Conservation (phyloP, 2,888 invertebrate genomes). For the Lysandra coridon region DNA sequence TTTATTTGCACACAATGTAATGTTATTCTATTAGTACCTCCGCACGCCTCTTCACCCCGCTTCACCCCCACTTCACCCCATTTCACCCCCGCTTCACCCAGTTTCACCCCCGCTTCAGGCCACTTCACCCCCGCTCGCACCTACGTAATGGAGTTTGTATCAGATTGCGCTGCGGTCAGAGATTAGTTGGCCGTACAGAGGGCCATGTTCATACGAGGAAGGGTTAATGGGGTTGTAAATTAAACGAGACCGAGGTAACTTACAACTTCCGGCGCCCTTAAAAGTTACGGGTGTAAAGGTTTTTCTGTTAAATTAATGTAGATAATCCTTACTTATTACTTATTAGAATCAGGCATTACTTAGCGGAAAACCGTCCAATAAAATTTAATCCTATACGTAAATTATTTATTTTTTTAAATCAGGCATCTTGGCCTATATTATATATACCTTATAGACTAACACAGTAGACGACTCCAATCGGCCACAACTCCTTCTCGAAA, state of each 20-base stretch:
- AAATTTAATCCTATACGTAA: no score
- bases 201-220: not conserved
- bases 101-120: no score
- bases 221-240: constrained; percentile 2
- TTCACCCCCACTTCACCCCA: not conserved
- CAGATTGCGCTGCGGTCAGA: constrained; percentile 26
- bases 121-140: not conserved
- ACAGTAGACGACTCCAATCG: no score
- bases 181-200: constrained; percentile 5
- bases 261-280: not conserved
- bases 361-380: no score
- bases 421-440: no score
- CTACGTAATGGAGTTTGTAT: constrained; percentile 24
- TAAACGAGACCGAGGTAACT: not conserved
- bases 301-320: no score
- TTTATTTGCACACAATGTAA: constrained; percentile 14
- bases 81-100: not conserved
- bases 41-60: not conserved
- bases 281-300: not conserved
- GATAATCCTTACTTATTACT: no score
- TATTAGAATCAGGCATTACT: no score
- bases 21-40: constrained; percentile 16
- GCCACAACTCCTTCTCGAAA: no score
- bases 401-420: no score
- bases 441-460: no score